Evolutionary conservation across 2,888 invertebrate genomes (phyloP), one percentile per base, ranked within the genome.

Genomic region (Pegoplata infirma): DNA sequence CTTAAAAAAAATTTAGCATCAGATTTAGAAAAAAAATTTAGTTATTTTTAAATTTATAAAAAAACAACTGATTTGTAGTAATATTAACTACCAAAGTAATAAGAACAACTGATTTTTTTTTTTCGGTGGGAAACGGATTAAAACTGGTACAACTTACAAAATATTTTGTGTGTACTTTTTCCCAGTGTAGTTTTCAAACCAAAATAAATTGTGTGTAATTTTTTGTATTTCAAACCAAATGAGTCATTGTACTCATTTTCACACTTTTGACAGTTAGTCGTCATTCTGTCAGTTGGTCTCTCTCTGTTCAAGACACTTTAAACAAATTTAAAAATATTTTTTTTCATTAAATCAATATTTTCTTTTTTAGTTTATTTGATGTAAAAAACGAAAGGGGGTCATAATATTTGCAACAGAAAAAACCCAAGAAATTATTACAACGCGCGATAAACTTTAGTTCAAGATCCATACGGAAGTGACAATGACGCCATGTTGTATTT

Each of bases 221-320:
- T 36, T 55, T 55, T 66, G n/a, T 17, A 32, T 32, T 51, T 14
- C 14, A 28, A 28, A 19, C 14, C 51, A 66, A 59, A 78, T 79
- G 79, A 79, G 79, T 79, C 79, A 79, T 75, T 75, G 75, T 75
- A 75, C 79, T 47, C 75, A 71, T 71, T 75, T 63, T 58, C 16
- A 25, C 51, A 58, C 69, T 63, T 55, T 59, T 59, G 56, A 58
- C 76, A 51, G 63, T 64, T 49, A 61, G 47, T 61, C 28, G 6
- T 51, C 14, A 23, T 23, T 19, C 74, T 47, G 44, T 55, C 66
- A 44, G 51, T 64, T 64, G 63, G 72, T 64, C 63, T 66, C 66
- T 56, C 66, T 66, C 73, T 66, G 66, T 64, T 69, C 47, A n/a
- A 64, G 53, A 5, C 40, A 63, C 25, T 63, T 68, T 49, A 75